These are phyloP conservation scores for Endotricha flammealis DNA, from an alignment of 2,888 invertebrate species.

Conservation along the genomic window DNA sequence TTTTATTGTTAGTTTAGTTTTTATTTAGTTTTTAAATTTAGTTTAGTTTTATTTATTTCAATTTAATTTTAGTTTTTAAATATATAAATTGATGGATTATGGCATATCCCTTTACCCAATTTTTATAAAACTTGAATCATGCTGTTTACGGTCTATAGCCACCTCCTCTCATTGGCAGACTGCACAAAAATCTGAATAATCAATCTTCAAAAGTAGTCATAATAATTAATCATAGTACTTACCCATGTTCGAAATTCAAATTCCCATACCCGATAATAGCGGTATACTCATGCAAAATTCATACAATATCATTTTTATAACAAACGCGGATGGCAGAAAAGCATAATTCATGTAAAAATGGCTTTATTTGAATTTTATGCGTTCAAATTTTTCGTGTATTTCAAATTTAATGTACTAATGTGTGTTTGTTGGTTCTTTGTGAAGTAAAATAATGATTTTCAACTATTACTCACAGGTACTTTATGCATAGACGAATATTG, in stretches of 20 bases:
- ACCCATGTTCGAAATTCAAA: conserved; percentile 58
- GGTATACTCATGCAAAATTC: conserved; percentile 74
- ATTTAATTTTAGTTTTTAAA: too few relatives aligned
- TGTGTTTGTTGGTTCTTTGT: conserved; percentile 13
- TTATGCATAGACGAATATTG: too few relatives aligned
- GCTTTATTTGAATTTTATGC: conserved; percentile 71
- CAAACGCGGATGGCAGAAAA: conserved; percentile 59
- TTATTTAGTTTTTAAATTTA: too few relatives aligned
- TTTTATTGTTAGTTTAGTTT: too few relatives aligned
- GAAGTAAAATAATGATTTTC: not conserved
- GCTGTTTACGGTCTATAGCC: too few relatives aligned
- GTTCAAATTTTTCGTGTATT: conserved; percentile 50
- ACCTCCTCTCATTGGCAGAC: too few relatives aligned
- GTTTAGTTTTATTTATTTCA: too few relatives aligned
- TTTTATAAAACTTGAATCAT: too few relatives aligned
- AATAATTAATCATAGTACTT: conserved; percentile 28
- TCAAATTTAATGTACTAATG: conserved; percentile 22
- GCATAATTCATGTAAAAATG: conserved; percentile 72
- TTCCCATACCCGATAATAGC: conserved; percentile 71
- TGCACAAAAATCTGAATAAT: too few relatives aligned
- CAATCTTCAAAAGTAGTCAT: not conserved
- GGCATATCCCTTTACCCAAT: too few relatives aligned
- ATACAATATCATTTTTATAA: conserved; percentile 75
- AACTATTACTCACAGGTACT: too few relatives aligned
- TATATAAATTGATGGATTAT: too few relatives aligned